phyloP scores from a whole-genome alignment of 2,888 invertebrate species.

The Epistrophe grossulariae region DNA sequence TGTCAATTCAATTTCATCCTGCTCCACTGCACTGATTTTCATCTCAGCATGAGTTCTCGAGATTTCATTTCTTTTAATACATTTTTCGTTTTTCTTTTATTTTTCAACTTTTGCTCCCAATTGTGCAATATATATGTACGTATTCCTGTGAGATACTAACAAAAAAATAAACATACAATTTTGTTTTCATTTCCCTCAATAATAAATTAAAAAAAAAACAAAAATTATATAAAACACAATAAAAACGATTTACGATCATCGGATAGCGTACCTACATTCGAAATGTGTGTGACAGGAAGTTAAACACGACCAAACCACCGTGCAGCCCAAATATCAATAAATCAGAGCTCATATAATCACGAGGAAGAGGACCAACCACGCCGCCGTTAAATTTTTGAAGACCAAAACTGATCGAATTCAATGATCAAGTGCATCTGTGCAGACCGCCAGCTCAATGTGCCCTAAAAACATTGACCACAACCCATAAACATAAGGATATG shows the following conservation, averaged over 20 bases:
- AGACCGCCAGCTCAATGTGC: not conserved
- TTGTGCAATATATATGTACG: slow-evolving; percentile 21
- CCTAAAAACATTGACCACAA: slow-evolving; percentile 33
- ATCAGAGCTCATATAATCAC: slow-evolving; percentile 63
- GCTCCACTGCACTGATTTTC: slow-evolving; percentile 75
- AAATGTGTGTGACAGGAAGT: slow-evolving; percentile 74
- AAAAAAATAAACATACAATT: not conserved
- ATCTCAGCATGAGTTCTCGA: slow-evolving; percentile 60
- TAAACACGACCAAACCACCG: slow-evolving; percentile 61
- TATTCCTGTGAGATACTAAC: not conserved
- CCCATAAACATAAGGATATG: not conserved
- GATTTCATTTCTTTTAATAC: not conserved
- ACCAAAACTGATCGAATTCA: slow-evolving; percentile 31
- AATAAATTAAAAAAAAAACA: slow-evolving; percentile 14
- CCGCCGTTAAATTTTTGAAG: slow-evolving; percentile 3
- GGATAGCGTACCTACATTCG: slow-evolving; percentile 49
- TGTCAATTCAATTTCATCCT: slow-evolving; percentile 74
- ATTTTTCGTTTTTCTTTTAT: slow-evolving; percentile 6
- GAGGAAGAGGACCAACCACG: slow-evolving; percentile 36
- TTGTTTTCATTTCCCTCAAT: slow-evolving; percentile 10
- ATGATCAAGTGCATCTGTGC: slow-evolving; percentile 65
- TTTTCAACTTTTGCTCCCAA: slow-evolving; percentile 11
- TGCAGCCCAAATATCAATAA: slow-evolving; percentile 68
- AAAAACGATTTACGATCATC: slow-evolving; percentile 75
- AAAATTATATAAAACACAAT: slow-evolving; percentile 55